Conservation (phyloP, 2,888 invertebrate species). For the Arrhopalites spinosus region DNA sequence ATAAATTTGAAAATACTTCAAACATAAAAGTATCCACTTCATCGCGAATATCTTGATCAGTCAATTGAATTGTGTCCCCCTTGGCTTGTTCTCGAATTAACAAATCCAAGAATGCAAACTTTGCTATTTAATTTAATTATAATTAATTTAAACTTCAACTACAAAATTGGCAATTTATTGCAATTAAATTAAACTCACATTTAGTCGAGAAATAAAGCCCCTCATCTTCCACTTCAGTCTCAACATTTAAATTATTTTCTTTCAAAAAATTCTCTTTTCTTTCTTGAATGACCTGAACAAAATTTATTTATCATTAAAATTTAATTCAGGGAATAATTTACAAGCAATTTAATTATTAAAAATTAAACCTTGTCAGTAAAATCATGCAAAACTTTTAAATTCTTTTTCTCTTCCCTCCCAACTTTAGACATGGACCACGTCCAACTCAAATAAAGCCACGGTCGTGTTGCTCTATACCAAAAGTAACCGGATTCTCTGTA, state of each 20-base stretch:
- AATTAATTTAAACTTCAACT: no score
- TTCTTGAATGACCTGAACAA: conserved; percentile 5
- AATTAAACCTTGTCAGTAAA: background rate
- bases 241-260: background rate
- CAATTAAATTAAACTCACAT: no score
- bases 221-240: background rate
- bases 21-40: conserved; percentile 72
- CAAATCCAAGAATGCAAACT: conserved; percentile 64
- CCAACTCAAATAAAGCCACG: background rate
- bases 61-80: conserved; percentile 64
- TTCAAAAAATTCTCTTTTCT: background rate
- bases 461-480: background rate
- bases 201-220: background rate
- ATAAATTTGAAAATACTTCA: no score
- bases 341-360: no score
- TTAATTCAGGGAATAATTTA: background rate
- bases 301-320: background rate
- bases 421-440: background rate
- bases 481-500: background rate
- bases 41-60: conserved; percentile 80
- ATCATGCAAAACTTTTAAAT: conserved; percentile 6
- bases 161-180: no score
- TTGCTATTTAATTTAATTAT: conserved; percentile 16
- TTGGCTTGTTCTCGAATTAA: conserved; percentile 64
- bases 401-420: background rate